These are phyloP conservation scores for Ectemnius cavifrons DNA, from an alignment of 2,888 invertebrate genomes.

Conservation along the genomic window DNA sequence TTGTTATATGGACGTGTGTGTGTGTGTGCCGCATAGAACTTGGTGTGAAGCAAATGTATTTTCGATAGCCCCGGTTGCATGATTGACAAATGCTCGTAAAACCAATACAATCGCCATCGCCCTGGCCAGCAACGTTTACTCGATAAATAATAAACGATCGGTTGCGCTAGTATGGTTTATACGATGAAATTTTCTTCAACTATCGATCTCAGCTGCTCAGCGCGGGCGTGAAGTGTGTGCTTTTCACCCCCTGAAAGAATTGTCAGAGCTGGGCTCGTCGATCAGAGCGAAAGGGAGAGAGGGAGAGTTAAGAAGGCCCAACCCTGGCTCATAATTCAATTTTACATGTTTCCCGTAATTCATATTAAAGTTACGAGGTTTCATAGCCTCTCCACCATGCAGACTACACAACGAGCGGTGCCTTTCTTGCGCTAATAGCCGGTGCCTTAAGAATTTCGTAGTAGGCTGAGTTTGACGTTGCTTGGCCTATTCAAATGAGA, in stretches of 20 bases:
- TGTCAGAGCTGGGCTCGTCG: background rate
- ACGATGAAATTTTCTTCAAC: background rate
- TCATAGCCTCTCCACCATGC: background rate
- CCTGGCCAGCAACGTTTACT: background rate
- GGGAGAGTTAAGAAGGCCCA: background rate
- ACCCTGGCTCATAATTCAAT: background rate
- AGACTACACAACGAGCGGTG: background rate
- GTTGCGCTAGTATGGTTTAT: background rate
- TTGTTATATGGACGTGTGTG: background rate
- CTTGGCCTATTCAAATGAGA: background rate
- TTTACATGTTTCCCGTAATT: constrained; percentile 1
- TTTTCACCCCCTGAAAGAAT: constrained; percentile 4
- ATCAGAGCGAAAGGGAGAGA: constrained; percentile 8
- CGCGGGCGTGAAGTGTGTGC: background rate
- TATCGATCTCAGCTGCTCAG: background rate
- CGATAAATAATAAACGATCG: background rate
- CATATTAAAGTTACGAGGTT: background rate
- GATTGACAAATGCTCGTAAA: constrained; percentile 21
- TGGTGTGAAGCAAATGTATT: constrained; percentile 8
- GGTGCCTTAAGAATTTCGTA: background rate
- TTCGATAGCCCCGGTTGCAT: constrained; percentile 9
- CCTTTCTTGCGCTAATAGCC: background rate
- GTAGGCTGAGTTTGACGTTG: background rate
- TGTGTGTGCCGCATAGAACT: background rate
- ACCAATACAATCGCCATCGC: background rate